phyloP scores from a whole-genome alignment of 1,140 invertebrate species.

The Rhizoglyphus robini region DNA sequence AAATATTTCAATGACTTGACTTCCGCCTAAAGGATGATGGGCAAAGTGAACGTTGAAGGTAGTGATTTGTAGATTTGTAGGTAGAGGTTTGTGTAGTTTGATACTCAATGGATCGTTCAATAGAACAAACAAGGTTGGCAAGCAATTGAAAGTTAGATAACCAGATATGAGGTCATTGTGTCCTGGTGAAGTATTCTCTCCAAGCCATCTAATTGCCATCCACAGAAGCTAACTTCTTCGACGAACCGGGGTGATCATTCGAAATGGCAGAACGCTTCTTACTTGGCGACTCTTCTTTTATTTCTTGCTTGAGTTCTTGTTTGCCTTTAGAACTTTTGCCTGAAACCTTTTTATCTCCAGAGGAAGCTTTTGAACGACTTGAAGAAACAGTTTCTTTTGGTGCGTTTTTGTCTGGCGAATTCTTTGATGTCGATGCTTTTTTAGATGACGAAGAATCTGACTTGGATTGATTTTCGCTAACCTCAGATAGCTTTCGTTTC shows the following conservation, averaged over 20 bases:
- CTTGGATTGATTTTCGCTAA: neutral
- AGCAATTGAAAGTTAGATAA: too few species aligned
- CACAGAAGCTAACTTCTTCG: neutral
- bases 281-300: neutral
- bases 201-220: too few species aligned
- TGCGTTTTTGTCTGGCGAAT: neutral
- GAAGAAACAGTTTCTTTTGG: neutral
- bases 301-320: neutral
- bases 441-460: neutral
- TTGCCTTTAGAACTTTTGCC: neutral
- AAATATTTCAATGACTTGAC: too few species aligned
- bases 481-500: constrained; percentile 26
- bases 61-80: too few species aligned
- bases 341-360: neutral
- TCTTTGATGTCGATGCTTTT: neutral
- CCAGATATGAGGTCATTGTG: too few species aligned
- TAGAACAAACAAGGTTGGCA: too few species aligned
- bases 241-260: neutral
- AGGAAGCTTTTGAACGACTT: too few species aligned
- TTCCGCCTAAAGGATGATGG: too few species aligned
- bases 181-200: too few species aligned
- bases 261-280: neutral
- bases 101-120: too few species aligned
- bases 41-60: too few species aligned
- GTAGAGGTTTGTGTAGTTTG: too few species aligned